A percentile compares a stretch with the other conserved stretches of the same genome.
Evolutionary conservation across 2,888 invertebrate species (phyloP).

Genomic region (Neoaliturus tenellus): DNA sequence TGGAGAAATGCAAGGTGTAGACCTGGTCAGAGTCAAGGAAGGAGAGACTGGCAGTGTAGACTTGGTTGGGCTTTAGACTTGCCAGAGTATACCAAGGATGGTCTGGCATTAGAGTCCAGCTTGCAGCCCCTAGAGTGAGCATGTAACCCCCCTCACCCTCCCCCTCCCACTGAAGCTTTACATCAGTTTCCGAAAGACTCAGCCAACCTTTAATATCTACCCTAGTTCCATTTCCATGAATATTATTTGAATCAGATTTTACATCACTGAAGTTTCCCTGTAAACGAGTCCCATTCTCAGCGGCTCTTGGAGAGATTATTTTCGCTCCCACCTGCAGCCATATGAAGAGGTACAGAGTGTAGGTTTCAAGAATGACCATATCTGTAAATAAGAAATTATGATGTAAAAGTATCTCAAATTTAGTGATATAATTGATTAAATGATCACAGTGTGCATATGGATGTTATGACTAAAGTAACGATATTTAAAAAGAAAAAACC

Average conservation of each 20-base stretch:
- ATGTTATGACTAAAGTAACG: no score
- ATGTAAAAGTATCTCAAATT: no score
- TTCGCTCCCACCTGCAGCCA: neutral
- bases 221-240: neutral
- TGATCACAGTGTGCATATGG: no score
- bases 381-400: neutral
- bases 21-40: neutral
- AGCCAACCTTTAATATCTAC: neutral
- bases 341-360: neutral
- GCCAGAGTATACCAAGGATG: conserved; percentile 31
- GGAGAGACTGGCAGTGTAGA: neutral
- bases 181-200: neutral
- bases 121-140: neutral
- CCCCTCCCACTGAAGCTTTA: conserved; percentile 10
- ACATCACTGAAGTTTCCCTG: neutral
- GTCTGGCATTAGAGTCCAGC: conserved; percentile 15
- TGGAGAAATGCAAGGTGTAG: neutral
- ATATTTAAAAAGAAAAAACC: no score
- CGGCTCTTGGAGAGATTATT: neutral
- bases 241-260: neutral
- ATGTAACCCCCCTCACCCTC: neutral
- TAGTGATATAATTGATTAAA: no score
- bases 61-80: neutral
- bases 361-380: neutral
- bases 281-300: neutral